Conservation (phyloP, 2,888 invertebrate species). For the Leptothorax acervorum region DNA sequence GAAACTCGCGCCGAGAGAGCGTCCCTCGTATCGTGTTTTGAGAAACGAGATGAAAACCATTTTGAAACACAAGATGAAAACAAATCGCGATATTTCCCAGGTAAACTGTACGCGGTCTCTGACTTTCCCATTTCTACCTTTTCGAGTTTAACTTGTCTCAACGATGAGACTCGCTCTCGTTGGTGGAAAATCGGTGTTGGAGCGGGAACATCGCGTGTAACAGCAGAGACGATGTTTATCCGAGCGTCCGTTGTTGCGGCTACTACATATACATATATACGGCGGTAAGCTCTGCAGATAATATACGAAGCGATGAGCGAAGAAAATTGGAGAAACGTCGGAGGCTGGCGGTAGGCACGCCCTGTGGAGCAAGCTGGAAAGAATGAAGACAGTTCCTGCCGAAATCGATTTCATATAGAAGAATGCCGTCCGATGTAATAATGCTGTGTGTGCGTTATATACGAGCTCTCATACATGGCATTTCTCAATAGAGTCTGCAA, state of each 20-base stretch:
- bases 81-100: neutral
- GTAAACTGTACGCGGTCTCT: neutral
- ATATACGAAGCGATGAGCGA: conserved; percentile 57
- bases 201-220: neutral
- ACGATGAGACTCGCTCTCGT: neutral
- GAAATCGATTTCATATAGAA: conserved; percentile 69
- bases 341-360: conserved; percentile 44
- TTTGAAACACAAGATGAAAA: neutral
- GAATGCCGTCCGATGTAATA: conserved; percentile 62
- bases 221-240: conserved; percentile 55
- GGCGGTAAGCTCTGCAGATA: conserved; percentile 35
- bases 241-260: conserved; percentile 55
- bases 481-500: conserved; percentile 56
- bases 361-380: conserved; percentile 23
- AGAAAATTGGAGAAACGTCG: conserved; percentile 65
- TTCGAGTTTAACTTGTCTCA: conserved; percentile 13
- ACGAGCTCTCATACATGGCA: conserved; percentile 42
- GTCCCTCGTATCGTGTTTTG: neutral
- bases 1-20: neutral
- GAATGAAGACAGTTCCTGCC: conserved; percentile 45
- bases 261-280: neutral
- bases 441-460: conserved; percentile 45
- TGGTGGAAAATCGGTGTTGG: neutral
- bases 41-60: neutral
- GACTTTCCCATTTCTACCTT: conserved; percentile 6